A percentile compares a stretch with the other conserved stretches of the same genome.
Conservation (phyloP, 2,888 invertebrate species). For the Corythucha ciliata region DNA sequence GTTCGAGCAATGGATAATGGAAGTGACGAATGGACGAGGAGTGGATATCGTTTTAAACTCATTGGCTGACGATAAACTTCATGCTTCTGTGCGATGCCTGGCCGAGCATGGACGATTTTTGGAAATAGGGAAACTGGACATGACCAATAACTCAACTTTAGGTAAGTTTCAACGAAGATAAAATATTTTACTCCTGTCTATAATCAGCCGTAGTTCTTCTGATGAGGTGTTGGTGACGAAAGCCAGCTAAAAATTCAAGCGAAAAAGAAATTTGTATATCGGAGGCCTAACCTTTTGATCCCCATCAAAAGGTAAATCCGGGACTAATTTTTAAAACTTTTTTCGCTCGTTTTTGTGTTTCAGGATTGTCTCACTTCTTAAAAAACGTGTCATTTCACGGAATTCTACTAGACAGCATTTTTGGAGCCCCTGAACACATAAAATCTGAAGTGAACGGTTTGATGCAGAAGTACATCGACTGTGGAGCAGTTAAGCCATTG, state of each 20-base stretch:
- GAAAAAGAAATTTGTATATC: too few relatives aligned
- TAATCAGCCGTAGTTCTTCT: too few relatives aligned
- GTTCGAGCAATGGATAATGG: slow-evolving; percentile 77
- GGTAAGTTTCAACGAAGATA: slow-evolving; percentile 51
- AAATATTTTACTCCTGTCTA: slow-evolving; percentile 39
- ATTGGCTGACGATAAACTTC: slow-evolving; percentile 80
- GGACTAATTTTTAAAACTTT: too few relatives aligned
- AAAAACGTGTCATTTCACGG: slow-evolving; percentile 98
- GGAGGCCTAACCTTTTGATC: too few relatives aligned
- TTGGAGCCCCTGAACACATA: slow-evolving; percentile 60
- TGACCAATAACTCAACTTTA: slow-evolving; percentile 65
- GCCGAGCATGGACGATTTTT: slow-evolving; percentile 58
- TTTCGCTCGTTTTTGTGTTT: too few relatives aligned
- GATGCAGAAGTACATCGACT: slow-evolving; percentile 73
- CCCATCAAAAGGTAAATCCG: too few relatives aligned
- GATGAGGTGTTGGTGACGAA: too few relatives aligned
- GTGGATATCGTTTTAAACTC: slow-evolving; percentile 90
- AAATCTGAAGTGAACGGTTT: slow-evolving; percentile 61
- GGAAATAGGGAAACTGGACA: slow-evolving; percentile 80
- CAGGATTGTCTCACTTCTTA: slow-evolving; percentile 74
- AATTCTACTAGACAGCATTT: slow-evolving; percentile 86
- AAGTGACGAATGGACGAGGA: slow-evolving; percentile 71
- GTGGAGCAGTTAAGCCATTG: slow-evolving; percentile 81
- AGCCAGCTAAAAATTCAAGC: too few relatives aligned
- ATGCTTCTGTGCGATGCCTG: slow-evolving; percentile 56